These are phyloP conservation scores for Salarias fasciatus DNA, from an alignment of 2,797 vertebrate species.

Conservation along the genomic window DNA sequence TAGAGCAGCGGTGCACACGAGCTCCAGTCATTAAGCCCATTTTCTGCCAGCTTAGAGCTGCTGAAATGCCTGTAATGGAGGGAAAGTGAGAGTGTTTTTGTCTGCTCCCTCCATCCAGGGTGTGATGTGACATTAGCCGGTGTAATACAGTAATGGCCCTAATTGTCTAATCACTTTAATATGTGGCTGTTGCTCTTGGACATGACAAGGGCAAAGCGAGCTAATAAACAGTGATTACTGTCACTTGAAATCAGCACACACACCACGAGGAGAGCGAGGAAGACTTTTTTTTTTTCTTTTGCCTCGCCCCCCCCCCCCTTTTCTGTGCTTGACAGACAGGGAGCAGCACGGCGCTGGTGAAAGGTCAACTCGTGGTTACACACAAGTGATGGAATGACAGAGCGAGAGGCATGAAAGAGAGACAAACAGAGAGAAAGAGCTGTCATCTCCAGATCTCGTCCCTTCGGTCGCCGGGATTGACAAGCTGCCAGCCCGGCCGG, in stretches of 20 bases:
- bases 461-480: constrained; percentile 73
- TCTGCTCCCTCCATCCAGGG: constrained; percentile 36
- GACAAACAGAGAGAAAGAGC: constrained; percentile 49
- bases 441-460: constrained; percentile 74
- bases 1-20: constrained; percentile 57
- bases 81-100: constrained; percentile 44
- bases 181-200: constrained; percentile 65
- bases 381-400: constrained; percentile 74
- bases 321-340: constrained; percentile 75
- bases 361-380: constrained; percentile 85
- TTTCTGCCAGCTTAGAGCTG: constrained; percentile 71
- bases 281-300: not conserved
- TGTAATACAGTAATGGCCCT: constrained; percentile 72
- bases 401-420: constrained; percentile 19
- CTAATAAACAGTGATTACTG: constrained; percentile 73
- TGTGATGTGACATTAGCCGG: constrained; percentile 61
- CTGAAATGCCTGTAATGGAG: constrained; percentile 63
- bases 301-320: not conserved
- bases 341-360: constrained; percentile 70
- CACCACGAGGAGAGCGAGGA: constrained; percentile 56
- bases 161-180: constrained; percentile 79
- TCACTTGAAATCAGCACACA: constrained; percentile 68
- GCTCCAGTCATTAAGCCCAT: constrained; percentile 69
- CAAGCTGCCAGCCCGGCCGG: constrained; percentile 68
- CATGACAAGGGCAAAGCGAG: constrained; percentile 68